Evolutionary conservation across 2,797 vertebrate species (phyloP), one percentile per base, ranked within the genome.

Genomic region (Spondyliosoma cantharus): DNA sequence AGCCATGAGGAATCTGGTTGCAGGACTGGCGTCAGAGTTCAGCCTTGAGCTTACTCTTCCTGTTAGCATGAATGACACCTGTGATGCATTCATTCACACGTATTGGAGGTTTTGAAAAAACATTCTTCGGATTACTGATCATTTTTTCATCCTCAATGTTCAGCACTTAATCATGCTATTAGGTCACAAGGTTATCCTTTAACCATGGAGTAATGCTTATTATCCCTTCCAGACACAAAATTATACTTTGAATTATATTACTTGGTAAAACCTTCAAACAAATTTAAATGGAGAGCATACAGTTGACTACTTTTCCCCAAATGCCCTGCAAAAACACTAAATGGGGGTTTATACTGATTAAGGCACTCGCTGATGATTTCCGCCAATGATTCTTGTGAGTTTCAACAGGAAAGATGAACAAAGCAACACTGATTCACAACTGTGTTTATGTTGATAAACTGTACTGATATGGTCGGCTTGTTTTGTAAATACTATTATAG

Each of bases 1-100:
- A 62, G n/a, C 16, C 3, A 46, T 27, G 37, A 20, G 27, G 79
- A 67, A 22, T 80, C 71, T 25, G 37, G 79, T 86, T 83, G 74
- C 87, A 22, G 42, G 50, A 8, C 29, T 69, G 65, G 54, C 56
- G 60, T 42, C 63, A 58, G 53, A 66, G 70, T 43, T 69, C 27
- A 61, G 7, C 64, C 71, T 74, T 57, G 56, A 56, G 11, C 42
- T 52, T 14, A 62, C 76, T 68, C 66, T 70, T 22, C 64, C 48
- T 6, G n/a, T 46, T 27, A 32, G 15, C 15, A 19, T 25, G 42
- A 65, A 48, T 49, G 29, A 76, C 57, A 67, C 42, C 37, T 32
- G 45, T 48, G 60, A 81, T 6, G 1, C 71, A 67, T 52, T 74
- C 7, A 53, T 56, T 32, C 48, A 1, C 3, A 64, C 29, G 45